phyloP scores from a whole-genome alignment of 2,888 invertebrate species.

The Poecilus cupreus region DNA sequence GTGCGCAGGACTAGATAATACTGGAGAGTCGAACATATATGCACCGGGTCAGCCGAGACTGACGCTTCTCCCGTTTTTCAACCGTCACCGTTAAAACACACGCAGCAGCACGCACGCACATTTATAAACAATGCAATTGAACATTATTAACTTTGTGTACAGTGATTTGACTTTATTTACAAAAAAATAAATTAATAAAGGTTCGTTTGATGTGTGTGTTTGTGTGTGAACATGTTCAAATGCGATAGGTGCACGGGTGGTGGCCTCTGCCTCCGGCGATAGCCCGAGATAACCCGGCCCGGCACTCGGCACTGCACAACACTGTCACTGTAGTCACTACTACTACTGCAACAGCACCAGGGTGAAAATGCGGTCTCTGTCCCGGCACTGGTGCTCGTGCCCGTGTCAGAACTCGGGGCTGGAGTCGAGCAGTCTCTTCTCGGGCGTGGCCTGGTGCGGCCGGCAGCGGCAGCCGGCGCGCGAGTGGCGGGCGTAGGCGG shows the following conservation, averaged over 20 bases:
- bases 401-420: slow-evolving; percentile 73
- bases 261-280: slow-evolving; percentile 25
- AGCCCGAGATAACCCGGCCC: slow-evolving; percentile 40
- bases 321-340: slow-evolving; percentile 46
- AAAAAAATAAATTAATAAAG: slow-evolving; percentile 60
- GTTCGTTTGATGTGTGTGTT: slow-evolving; percentile 47
- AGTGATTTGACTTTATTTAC: slow-evolving; percentile 59
- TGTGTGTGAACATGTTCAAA: slow-evolving; percentile 22
- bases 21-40: slow-evolving; percentile 74
- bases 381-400: neutral
- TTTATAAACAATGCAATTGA: slow-evolving; percentile 54
- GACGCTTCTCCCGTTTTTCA: slow-evolving; percentile 38
- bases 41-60: slow-evolving; percentile 39
- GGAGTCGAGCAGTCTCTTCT: slow-evolving; percentile 76
- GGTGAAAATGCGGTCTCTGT: neutral
- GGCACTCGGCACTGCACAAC: slow-evolving; percentile 12
- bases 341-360: slow-evolving; percentile 1
- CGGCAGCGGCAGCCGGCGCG: slow-evolving; percentile 90
- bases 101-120: slow-evolving; percentile 55
- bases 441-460: slow-evolving; percentile 70
- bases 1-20: slow-evolving; percentile 81
- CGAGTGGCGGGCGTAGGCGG: slow-evolving; percentile 86
- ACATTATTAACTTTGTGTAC: slow-evolving; percentile 57
- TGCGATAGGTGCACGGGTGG: slow-evolving; percentile 39
- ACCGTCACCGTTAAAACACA: slow-evolving; percentile 53